Evolutionary conservation across 1,140 invertebrate genomes (phyloP).

Genomic region (Branchinecta lindahli): DNA sequence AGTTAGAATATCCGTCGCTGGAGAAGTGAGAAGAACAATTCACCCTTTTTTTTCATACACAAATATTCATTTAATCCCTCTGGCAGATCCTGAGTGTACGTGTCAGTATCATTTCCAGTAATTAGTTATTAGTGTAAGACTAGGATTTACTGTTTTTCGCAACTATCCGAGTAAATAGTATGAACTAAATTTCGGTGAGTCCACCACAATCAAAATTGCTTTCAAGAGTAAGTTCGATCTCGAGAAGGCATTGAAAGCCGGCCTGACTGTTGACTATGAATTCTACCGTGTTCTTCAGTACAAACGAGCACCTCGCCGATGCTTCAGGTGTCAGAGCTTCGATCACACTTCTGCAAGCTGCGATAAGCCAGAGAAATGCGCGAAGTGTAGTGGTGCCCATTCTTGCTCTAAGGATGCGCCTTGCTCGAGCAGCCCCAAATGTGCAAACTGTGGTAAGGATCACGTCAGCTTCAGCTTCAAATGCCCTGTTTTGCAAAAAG

Average conservation of each 20-base stretch:
- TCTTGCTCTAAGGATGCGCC: constrained; percentile 4
- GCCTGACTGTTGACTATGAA: constrained; percentile 3
- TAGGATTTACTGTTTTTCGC: too few relatives aligned
- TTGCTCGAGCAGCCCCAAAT: not conserved
- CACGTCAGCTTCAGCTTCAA: constrained; percentile 7
- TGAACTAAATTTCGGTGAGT: too few relatives aligned
- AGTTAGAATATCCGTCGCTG: too few relatives aligned
- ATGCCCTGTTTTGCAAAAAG: constrained; percentile 10
- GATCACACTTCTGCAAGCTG: not conserved
- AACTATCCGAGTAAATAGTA: too few relatives aligned
- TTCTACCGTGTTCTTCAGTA: not conserved
- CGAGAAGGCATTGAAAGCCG: constrained; percentile 9
- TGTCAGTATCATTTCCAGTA: too few relatives aligned
- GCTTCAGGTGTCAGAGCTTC: constrained; percentile 2
- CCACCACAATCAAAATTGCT: constrained; percentile 9
- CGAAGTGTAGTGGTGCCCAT: constrained; percentile 9
- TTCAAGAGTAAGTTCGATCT: constrained; percentile 6
- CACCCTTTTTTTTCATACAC: too few relatives aligned
- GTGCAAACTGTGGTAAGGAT: not conserved
- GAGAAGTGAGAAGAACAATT: too few relatives aligned
- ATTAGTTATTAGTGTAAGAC: too few relatives aligned
- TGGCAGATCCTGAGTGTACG: too few relatives aligned
- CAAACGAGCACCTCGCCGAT: constrained; percentile 5
- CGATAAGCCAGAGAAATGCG: not conserved
- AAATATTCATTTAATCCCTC: too few relatives aligned